phyloP scores from a whole-genome alignment of 1,140 invertebrate species.

The Diuraphis noxia region DNA sequence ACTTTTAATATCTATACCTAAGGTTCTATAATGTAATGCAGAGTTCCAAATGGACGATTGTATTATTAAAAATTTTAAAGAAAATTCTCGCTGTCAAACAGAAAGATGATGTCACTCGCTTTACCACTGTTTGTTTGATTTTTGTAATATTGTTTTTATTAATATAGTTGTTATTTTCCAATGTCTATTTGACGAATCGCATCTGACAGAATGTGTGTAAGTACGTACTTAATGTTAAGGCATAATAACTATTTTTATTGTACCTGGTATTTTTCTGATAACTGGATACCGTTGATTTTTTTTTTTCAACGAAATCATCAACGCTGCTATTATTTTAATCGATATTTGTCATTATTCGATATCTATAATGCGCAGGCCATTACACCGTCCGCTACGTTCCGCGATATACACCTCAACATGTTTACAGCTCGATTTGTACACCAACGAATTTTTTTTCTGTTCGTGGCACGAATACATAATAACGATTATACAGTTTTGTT shows the following conservation, averaged over 20 bases:
- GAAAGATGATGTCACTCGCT: no score
- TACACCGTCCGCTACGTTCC: neutral
- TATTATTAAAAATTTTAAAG: no score
- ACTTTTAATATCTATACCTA: no score
- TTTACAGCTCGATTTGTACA: neutral
- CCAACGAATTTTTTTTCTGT: neutral
- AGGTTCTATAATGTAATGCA: no score
- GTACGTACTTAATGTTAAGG: neutral
- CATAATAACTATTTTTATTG: neutral
- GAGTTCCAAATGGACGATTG: no score
- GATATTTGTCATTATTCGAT: neutral
- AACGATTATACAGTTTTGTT: neutral
- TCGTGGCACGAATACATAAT: neutral
- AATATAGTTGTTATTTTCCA: neutral
- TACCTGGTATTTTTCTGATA: no score
- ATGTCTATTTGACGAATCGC: neutral
- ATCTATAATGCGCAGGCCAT: neutral
- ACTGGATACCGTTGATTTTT: neutral
- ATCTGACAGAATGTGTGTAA: neutral
- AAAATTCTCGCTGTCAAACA: no score
- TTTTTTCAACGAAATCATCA: neutral
- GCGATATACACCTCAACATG: neutral
- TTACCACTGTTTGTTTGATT: neutral
- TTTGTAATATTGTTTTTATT: neutral
- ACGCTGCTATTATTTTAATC: neutral